These are phyloP conservation scores for Corella eumyota DNA, from an alignment of 23 tunicate species.

Conservation along the genomic window DNA sequence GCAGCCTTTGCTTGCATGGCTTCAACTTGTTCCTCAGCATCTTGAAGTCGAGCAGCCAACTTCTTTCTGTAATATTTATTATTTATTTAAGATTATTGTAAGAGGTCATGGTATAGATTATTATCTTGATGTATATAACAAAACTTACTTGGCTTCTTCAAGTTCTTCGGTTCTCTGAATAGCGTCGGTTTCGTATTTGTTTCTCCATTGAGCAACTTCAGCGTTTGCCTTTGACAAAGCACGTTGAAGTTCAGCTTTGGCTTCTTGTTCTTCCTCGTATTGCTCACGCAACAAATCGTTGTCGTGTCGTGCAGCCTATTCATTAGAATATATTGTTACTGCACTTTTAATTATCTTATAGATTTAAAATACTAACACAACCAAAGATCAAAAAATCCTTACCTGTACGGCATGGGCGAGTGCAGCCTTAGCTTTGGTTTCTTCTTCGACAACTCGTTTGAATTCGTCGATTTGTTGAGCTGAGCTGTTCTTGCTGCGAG, in stretches of 20 bases:
- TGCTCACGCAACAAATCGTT: too few relatives aligned
- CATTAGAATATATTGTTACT: not conserved
- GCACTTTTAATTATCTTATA: not conserved
- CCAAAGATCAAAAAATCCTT: not conserved
- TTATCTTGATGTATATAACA: not conserved
- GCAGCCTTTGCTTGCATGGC: too few relatives aligned
- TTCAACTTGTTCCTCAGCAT: too few relatives aligned
- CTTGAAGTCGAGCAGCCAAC: conserved; percentile 7
- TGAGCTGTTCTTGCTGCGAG: conserved; percentile 57
- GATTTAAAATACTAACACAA: not conserved
- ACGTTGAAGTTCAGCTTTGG: too few relatives aligned
- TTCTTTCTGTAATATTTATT: conserved; percentile 5
- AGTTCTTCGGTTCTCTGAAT: too few relatives aligned
- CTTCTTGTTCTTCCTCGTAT: too few relatives aligned
- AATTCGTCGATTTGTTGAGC: conserved; percentile 85
- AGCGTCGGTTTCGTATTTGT: too few relatives aligned
- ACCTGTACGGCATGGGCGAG: conserved; percentile 70
- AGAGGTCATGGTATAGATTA: too few relatives aligned
- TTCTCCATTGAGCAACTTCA: too few relatives aligned
- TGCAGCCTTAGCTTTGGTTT: conserved; percentile 72
- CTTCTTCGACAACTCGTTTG: conserved; percentile 81
- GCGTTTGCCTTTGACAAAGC: too few relatives aligned
- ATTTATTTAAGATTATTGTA: too few relatives aligned
- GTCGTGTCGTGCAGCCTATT: conserved; percentile 16
- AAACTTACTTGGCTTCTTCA: conserved; percentile 32